Base-by-base conservation (phyloP, 2,113 vertebrate genomes). In the Hyperoodon ampullatus region DNA sequence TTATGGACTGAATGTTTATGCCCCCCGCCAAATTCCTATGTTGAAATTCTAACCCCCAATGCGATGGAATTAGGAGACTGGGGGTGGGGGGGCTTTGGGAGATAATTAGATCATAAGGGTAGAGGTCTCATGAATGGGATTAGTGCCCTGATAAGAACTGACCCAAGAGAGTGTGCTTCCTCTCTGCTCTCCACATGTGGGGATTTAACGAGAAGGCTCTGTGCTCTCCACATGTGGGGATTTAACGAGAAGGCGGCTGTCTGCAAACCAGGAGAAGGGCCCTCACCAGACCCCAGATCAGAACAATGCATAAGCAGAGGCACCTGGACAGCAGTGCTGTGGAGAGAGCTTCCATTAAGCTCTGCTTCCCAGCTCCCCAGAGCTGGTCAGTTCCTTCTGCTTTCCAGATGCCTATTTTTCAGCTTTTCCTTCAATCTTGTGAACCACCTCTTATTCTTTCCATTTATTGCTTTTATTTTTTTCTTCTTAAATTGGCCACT, bases 181-280 rank as follows among this genome's bases (percentile, higher is more conserved):
- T 28, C 26, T 85, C 39, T 58, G 58, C 50, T 14, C 14, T 26
- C 78, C 50, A n/a, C 24, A 66, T 8, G 33, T 42, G 58, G 4
- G 28, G 16, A 30, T 4, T 23, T 42, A 33, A 3, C 0, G 3
- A 80, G n/a, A 70, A 39, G 53, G 18, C 0, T 39, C 39, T 39
- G 39, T 58, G 58, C 50, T 14, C 14, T 26, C 78, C 50, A n/a
- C 24, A 66, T 8, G 33, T 42, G 58, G 4, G 28, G 12, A 30
- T 4, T 23, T 42, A 33, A 3, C 0, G 2, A 80, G n/a, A 70
- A 39, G 53, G 18, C 0, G 0, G 42, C 63, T 39, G 2, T 24
- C 11, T 28, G 63, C 78, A 90, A 60, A 78, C 53, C 23, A 11
- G 42, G 39, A 90, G 30, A n/a, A 26, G 65, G 7, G 72, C n/a